Base-by-base conservation (phyloP, 2,888 invertebrate genomes). In the Pristionchus fissidentatus region DNA sequence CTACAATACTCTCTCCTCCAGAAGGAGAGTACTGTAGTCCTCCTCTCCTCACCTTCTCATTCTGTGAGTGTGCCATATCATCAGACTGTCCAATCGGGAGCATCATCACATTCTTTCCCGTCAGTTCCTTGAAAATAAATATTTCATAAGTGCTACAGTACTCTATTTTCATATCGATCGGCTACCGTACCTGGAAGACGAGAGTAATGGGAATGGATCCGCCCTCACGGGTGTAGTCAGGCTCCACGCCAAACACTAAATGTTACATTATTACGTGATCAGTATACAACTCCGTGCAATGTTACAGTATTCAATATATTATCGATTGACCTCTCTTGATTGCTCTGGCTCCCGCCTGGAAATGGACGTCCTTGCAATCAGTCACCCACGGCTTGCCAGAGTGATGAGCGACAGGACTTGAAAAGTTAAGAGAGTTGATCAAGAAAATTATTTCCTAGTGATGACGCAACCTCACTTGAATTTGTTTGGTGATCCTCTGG, bases 51-150 rank as follows among this genome's bases (percentile, higher is more conserved):
- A n/a, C n/a, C 93, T 99, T 99, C 94, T 99, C 98, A 94, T 99
- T 98, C 94, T 98, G 92, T 97, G 97, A 97, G 94, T 99, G 99
- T 85, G 98, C 98, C 90, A 98, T 98, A 93, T 99, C 99, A 93
- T 98, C 98, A 84, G 95, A 95, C 83, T 96, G 95, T 78, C 98
- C 98, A 93, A 99, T 96, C 0, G 98, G 98, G 88, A 99, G 94
- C 86, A 99, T 94, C 92, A 99, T 94, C 79, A 98, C 97, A 94
- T 97, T 98, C 93, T 96, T 96, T 0, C 96, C 89, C 43, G 91
- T 92, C 29, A 91, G 85, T 46, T 92, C 89, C 92, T 94, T 93
- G 46, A 85, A 79, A 32, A 35, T 62, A 26, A 15, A 75, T 35
- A 35, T n/a, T 10, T 62, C 8, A n/a, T 26, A 26, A n/a, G n/a